A percentile compares a stretch with the other conserved stretches of the same genome.
phyloP scores from a whole-genome alignment of 2,888 invertebrate species.

The Oxytorus armatus region DNA sequence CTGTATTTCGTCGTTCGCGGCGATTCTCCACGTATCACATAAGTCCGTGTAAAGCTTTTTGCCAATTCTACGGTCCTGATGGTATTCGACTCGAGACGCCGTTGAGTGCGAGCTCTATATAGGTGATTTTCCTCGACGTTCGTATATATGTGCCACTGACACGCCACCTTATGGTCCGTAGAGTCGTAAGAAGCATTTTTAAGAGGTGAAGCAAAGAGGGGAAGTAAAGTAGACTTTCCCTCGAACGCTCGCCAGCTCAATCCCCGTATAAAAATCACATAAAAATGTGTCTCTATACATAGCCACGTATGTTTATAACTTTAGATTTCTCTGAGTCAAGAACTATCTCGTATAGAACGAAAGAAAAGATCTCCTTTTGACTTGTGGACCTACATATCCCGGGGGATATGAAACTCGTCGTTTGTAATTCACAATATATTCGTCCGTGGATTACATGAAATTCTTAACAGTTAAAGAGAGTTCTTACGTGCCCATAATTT shows the following conservation, averaged over 20 bases:
- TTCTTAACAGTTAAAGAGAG: conserved; percentile 15
- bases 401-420: conserved; percentile 17
- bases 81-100: conserved; percentile 18
- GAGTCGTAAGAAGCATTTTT: conserved; percentile 62
- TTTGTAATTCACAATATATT: conserved; percentile 1
- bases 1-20: not conserved
- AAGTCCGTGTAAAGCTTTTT: conserved; percentile 16
- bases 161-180: conserved; percentile 56
- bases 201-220: too few relatives aligned
- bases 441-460: conserved; percentile 1
- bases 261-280: conserved; percentile 64
- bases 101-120: conserved; percentile 6
- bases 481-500: too few relatives aligned
- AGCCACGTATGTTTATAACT: not conserved
- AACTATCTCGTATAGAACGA: conserved; percentile 39
- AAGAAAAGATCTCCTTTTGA: conserved; percentile 53
- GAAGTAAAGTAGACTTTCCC: conserved; percentile 52
- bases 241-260: conserved; percentile 42
- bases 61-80: conserved; percentile 20
- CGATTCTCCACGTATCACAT: conserved; percentile 30
- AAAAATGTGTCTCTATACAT: conserved; percentile 41
- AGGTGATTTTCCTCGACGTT: conserved; percentile 21
- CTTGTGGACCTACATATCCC: conserved; percentile 43
- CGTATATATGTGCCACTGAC: conserved; percentile 57
- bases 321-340: conserved; percentile 25